phyloP scores from a whole-genome alignment of 2,113 vertebrate species.

The Orthonyx spaldingii region DNA sequence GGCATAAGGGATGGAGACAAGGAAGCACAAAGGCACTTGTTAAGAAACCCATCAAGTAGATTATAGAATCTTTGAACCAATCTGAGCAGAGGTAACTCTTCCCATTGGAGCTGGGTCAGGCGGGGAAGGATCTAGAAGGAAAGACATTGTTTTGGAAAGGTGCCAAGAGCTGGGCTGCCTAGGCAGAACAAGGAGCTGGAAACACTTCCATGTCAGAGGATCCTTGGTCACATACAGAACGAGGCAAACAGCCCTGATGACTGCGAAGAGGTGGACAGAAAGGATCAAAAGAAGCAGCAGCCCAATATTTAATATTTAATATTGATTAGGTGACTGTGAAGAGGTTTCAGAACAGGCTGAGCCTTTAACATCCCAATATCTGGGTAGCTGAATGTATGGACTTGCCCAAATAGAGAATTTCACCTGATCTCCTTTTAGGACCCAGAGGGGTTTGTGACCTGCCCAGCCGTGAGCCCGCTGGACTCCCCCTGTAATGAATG shows the following conservation, averaged over 20 bases:
- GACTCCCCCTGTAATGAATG: no score
- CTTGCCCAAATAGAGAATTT: neutral
- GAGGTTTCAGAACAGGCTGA: neutral
- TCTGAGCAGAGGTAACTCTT: neutral
- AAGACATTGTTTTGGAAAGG: neutral
- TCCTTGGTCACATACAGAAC: no score
- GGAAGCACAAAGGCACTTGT: neutral
- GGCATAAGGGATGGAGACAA: neutral
- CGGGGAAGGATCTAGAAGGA: no score
- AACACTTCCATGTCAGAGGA: neutral
- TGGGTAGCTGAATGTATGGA: neutral
- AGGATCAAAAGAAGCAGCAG: neutral
- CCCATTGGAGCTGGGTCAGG: rapidly evolving
- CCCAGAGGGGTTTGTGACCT: neutral
- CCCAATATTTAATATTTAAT: neutral
- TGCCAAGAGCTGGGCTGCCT: neutral
- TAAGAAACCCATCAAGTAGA: rapidly evolving
- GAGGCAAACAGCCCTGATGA: neutral
- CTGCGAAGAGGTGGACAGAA: neutral
- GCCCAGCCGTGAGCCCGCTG: rapidly evolving
- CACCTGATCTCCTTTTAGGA: neutral
- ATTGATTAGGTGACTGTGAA: neutral
- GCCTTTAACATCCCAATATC: neutral
- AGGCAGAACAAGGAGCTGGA: neutral
- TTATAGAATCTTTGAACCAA: neutral